Conservation (phyloP, 2,113 vertebrate genomes). For the Strigops habroptila region DNA sequence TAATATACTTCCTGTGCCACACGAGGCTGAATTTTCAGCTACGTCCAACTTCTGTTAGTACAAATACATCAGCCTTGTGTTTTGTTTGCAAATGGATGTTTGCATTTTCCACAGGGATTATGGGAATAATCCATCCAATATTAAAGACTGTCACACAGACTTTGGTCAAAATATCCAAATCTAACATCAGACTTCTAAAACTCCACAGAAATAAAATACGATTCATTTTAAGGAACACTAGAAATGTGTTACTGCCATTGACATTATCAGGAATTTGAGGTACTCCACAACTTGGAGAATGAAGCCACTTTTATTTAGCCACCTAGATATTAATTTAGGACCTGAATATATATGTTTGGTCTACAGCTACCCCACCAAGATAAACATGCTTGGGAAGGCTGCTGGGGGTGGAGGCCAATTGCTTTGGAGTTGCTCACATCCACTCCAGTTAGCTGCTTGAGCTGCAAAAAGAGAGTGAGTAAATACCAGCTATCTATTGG, state of each 20-base stretch:
- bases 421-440: background rate
- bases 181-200: background rate
- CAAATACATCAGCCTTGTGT: background rate
- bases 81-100: background rate
- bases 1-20: background rate
- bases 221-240: background rate
- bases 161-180: background rate
- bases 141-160: background rate
- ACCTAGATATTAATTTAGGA: background rate
- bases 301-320: background rate
- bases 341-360: background rate
- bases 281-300: background rate
- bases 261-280: background rate
- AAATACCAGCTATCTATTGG: background rate
- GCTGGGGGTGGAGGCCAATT: background rate
- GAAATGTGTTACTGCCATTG: background rate
- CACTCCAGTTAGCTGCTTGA: background rate
- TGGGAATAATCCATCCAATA: background rate
- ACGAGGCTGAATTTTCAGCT: background rate
- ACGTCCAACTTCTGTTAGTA: background rate
- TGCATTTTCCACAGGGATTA: background rate
- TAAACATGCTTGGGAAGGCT: background rate
- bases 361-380: background rate
- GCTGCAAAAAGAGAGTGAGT: background rate
- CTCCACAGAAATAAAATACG: background rate